Conservation (phyloP, 2,797 vertebrate species). For the Cuniculus paca region DNA sequence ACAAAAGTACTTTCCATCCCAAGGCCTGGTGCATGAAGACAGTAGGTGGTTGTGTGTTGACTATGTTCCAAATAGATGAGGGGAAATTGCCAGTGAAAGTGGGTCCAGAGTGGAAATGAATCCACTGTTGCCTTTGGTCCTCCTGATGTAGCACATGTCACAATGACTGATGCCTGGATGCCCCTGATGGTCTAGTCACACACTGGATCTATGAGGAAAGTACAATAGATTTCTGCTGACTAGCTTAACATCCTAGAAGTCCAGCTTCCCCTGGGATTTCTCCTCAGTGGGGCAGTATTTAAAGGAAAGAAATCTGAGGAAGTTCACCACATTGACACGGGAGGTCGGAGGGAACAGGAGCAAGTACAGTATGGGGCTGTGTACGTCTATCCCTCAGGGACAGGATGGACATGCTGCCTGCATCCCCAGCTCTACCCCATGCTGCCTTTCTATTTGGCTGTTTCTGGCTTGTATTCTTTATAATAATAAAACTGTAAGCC, state of each 20-base stretch:
- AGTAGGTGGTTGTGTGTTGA: not conserved
- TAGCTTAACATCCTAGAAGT: not conserved
- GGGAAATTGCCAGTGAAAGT: not conserved
- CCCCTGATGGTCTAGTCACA: not conserved
- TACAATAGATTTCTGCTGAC: not conserved
- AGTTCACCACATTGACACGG: not conserved
- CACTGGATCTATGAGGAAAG: not conserved
- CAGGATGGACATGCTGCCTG: not conserved
- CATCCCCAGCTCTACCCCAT: not conserved
- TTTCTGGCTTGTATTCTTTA: not conserved
- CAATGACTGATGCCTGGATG: not conserved
- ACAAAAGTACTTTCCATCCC: not conserved
- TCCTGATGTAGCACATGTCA: not conserved
- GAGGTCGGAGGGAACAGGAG: not conserved
- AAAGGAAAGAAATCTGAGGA: not conserved
- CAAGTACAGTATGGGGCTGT: accelerated
- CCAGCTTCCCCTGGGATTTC: not conserved
- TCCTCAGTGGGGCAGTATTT: not conserved
- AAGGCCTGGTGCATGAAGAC: not conserved
- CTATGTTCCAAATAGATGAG: not conserved
- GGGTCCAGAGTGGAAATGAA: not conserved
- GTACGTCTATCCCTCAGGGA: not conserved
- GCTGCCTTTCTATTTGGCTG: not conserved
- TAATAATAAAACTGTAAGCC: not conserved
- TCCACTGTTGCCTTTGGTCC: not conserved